Base-by-base conservation (phyloP, 2,797 vertebrate species). In the Sebastes jordani region DNA sequence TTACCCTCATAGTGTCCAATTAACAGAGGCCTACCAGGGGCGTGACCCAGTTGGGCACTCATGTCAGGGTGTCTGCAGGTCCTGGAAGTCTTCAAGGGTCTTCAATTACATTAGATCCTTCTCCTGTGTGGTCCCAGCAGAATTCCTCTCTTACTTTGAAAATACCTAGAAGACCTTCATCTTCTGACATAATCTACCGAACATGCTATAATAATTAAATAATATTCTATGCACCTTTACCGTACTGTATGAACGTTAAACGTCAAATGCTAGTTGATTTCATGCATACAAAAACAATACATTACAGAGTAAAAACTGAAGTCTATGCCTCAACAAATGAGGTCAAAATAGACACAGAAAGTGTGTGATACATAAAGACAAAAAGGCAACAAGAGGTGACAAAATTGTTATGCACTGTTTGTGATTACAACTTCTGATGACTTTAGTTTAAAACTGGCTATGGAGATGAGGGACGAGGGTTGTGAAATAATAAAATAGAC, bases 1-100 rank as follows among this genome's bases (percentile, higher is more conserved):
- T 91, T 78, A 85, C 85, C 80, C 75, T 86, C 71, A 78, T 63
- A 30, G 83, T 63, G 78, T 85, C 76, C 63, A 82, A 66, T 88
- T 89, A 82, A 74, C 71, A 70, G 86, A 80, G 42, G 62, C 65
- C 73, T 25, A n/a, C 42, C 0, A 58, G 38, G 71, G 73, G 32
- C 74, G 6, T 76, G 85, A 80, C 81, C 80, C 60, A 74, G 10
- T 65, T 30, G 6, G 11, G 11, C 27, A 18, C 36, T 77, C 16
- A 18, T 72, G 67, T 74, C 69, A 79, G n/a, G 36, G 55, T 4
- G 65, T 82, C 60, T 46, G 46, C 56, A 68, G 70, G 42, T 81
- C 55, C 32, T 14, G 46, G 52, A 66, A 29, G 61, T 84, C 71
- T 77, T 69, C 11, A 62, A 5, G 62, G 25, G 61, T 84, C 71